Evolutionary conservation across 53 echinoderm and acorn worm species (phyloP), one percentile per base, ranked within the genome.

Genomic region (Zoroaster sp.): DNA sequence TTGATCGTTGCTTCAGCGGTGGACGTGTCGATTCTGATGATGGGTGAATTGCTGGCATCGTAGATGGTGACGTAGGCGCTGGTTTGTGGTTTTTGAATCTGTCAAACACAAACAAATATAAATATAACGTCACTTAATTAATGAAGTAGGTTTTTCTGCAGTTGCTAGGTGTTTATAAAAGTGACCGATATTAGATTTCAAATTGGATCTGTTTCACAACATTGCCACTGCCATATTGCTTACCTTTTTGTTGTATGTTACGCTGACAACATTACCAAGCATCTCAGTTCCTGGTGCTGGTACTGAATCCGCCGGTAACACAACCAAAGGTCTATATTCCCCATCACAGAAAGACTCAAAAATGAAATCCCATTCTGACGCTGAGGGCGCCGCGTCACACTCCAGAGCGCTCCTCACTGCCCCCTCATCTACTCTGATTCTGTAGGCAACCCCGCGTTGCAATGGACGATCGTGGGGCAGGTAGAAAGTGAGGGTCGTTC

Each of bases 21-120:
- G 35, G 90, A 89, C 25, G 90, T 89, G 74, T 89, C 90, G 41
- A 89, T 21, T 72, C 74, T 80, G 54, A 89, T 20, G 30, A 89
- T 33, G 45, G 54, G 63, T 18, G 80, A 31, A 55, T 65, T 74
- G 18, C n/a, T 30, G 40, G 51, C 12, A 35, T 81, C 74, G 41
- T 54, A 72, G 72, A 89, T 55, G n/a, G 81, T 72, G 72, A 89
- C 73, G 73, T 73, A 89, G 33, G 90, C 54, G 41, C 66, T 71
- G 10, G 72, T 31, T 17, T 51, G 4, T 55, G 90, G 73, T 25
- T 71, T 69, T 17, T 67, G 88, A 44, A 88, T 74, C 87, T 87
- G 78, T 55, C 7, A 46, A 7, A 46, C 7, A 13, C 47, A 46
- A 46, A 9, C 47, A 46, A 9, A 46, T n/a, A 46, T 13, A 46